Conservation (phyloP, 2,797 vertebrate species). For the Peromyscus eremicus region DNA sequence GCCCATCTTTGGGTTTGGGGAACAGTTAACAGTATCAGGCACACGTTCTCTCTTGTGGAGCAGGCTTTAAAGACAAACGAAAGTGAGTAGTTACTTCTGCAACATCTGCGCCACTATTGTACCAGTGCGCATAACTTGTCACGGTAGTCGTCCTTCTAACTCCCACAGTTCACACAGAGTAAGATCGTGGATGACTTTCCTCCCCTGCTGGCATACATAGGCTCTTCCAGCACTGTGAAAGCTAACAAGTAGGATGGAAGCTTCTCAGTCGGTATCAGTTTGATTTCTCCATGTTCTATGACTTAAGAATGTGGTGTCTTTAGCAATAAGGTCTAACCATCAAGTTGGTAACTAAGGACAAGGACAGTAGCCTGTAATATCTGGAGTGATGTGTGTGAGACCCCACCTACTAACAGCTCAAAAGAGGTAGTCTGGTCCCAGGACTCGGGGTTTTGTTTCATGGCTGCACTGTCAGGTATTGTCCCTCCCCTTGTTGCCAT, state of each 20-base stretch:
- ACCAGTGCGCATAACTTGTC: not conserved
- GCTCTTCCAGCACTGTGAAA: not conserved
- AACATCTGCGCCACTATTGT: not conserved
- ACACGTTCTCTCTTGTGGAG: not conserved
- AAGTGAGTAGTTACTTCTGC: not conserved
- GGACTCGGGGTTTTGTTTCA: not conserved
- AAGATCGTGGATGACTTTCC: not conserved
- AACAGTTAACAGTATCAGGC: not conserved
- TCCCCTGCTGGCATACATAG: not conserved
- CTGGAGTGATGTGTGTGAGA: not conserved
- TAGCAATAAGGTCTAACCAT: not conserved
- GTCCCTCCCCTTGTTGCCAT: no score
- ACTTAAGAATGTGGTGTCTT: not conserved
- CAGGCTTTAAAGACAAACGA: not conserved
- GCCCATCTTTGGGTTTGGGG: not conserved
- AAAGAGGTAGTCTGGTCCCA: not conserved
- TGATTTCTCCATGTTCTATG: not conserved
- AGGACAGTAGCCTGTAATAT: not conserved
- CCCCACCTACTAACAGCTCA: not conserved
- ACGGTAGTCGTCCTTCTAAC: not conserved
- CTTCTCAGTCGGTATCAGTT: not conserved
- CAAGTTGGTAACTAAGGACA: not conserved
- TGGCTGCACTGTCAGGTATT: not conserved
- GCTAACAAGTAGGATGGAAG: no score
- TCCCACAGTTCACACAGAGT: not conserved